Conservation (phyloP, 92 coral and sea anemone species). For the Nematostella vectensis region DNA sequence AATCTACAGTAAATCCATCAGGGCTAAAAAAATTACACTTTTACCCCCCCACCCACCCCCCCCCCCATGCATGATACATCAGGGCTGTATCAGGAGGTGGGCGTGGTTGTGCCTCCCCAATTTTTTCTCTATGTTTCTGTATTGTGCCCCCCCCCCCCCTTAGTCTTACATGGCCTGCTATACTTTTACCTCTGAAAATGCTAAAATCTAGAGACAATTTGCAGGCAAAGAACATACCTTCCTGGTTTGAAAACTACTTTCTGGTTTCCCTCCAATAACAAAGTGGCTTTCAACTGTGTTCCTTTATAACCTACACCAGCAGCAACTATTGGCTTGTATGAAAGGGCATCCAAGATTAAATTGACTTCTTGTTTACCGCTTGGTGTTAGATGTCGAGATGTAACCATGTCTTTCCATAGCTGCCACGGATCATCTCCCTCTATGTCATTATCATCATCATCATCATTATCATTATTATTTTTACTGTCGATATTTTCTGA, state of each 20-base stretch:
- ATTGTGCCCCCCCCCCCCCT: no score
- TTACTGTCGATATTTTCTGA: constrained; percentile 7
- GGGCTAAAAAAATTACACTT: neutral
- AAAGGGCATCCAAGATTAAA: constrained; percentile 69
- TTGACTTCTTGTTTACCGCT: constrained; percentile 41
- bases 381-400: constrained; percentile 47
- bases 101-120: no score
- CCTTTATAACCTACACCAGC: constrained; percentile 76
- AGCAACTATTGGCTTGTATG: constrained; percentile 65
- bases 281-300: constrained; percentile 80
- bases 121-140: no score
- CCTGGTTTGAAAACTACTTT: constrained; percentile 92
- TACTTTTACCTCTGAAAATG: no score
- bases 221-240: no score
- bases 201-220: no score
- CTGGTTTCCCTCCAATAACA: constrained; percentile 84
- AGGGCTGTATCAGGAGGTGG: no score
- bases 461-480: constrained; percentile 12
- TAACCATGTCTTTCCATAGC: constrained; percentile 86
- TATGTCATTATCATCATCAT: constrained; percentile 44
- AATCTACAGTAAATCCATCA: neutral
- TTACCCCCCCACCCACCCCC: no score
- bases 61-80: neutral
- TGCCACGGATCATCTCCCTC: constrained; percentile 85
- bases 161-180: no score